These are phyloP conservation scores for Synergus laeviventris DNA, from an alignment of 2,888 invertebrate species.

Conservation along the genomic window DNA sequence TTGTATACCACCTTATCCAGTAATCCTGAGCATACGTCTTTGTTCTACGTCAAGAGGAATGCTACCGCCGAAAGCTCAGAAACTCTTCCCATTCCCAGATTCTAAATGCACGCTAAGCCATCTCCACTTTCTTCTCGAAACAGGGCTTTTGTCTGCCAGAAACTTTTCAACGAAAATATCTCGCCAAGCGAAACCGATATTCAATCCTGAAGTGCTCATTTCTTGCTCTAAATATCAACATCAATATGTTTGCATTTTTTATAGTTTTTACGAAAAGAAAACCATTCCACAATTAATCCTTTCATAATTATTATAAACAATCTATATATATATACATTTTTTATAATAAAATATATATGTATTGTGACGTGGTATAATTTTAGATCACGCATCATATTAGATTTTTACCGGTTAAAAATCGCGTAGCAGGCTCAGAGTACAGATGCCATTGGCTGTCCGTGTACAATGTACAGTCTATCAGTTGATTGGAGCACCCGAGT, in stretches of 20 bases:
- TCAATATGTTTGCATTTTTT: neutral
- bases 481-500: too few species aligned
- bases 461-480: too few species aligned
- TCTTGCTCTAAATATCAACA: neutral
- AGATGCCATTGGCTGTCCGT: too few species aligned
- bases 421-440: too few species aligned
- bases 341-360: too few species aligned
- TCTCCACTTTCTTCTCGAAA: slow-evolving; percentile 30
- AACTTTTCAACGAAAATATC: slow-evolving; percentile 30
- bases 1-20: slow-evolving; percentile 35
- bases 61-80: slow-evolving; percentile 21
- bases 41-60: slow-evolving; percentile 29
- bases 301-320: too few species aligned
- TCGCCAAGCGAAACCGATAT: neutral
- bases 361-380: too few species aligned
- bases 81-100: slow-evolving; percentile 8
- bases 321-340: too few species aligned
- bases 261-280: neutral
- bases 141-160: slow-evolving; percentile 29
- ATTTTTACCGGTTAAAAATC: too few species aligned
- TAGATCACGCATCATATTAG: too few species aligned
- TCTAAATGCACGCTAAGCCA: slow-evolving; percentile 14
- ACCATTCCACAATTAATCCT: neutral
- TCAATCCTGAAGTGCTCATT: neutral
- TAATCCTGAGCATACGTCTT: slow-evolving; percentile 37